Conservation (phyloP, 2,113 vertebrate species). For the Aegypius monachus region DNA sequence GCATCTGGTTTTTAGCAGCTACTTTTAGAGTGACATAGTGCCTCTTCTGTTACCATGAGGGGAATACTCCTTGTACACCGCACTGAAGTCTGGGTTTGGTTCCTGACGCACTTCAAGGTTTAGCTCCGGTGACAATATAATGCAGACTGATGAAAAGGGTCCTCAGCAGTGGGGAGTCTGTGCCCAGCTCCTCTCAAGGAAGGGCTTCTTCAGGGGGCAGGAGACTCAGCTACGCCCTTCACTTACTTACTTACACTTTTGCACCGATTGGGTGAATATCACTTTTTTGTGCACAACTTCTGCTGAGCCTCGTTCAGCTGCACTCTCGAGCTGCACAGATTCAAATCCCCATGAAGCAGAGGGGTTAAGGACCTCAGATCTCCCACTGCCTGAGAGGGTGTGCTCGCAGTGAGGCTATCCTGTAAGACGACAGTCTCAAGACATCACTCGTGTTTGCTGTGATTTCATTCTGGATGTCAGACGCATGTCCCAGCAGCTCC, state of each 20-base stretch:
- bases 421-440: background rate
- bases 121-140: background rate
- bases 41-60: background rate
- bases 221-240: background rate
- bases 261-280: background rate
- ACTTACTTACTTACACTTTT: background rate
- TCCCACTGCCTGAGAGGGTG: too few relatives aligned
- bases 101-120: background rate
- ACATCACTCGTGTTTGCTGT: accelerated
- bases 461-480: too few relatives aligned
- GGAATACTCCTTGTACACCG: too few relatives aligned
- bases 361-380: background rate
- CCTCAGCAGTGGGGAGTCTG: background rate
- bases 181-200: too few relatives aligned
- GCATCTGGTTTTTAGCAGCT: background rate
- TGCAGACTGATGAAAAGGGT: too few relatives aligned
- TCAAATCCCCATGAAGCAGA: too few relatives aligned
- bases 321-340: background rate
- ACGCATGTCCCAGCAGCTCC: too few relatives aligned
- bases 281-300: too few relatives aligned
- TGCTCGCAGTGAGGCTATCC: too few relatives aligned
- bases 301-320: background rate
- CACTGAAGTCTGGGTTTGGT: background rate
- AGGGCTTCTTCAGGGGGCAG: background rate
- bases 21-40: background rate